These are phyloP conservation scores for Rana temporaria DNA, from an alignment of 2,113 vertebrate species.

Conservation along the genomic window DNA sequence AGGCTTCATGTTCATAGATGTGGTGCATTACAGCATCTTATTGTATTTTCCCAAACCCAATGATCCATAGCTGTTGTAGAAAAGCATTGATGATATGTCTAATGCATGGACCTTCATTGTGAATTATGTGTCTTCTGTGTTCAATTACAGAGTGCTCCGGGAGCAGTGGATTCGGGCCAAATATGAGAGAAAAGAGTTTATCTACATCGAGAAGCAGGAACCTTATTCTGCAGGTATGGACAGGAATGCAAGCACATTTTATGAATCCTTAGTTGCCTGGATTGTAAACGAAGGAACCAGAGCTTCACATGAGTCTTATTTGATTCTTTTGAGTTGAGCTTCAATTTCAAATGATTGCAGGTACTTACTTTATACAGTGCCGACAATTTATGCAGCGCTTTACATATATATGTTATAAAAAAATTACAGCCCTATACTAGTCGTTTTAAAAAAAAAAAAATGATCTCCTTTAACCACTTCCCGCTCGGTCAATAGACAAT, in stretches of 20 bases:
- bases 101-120: background rate
- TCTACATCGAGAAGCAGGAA: conserved; percentile 90
- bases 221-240: conserved; percentile 92
- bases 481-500: too few species aligned
- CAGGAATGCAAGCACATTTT: background rate
- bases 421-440: too few species aligned
- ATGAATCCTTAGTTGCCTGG: background rate
- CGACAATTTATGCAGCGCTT: too few species aligned
- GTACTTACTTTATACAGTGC: too few species aligned
- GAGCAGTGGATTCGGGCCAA: conserved; percentile 97
- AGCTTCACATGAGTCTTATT: background rate
- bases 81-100: background rate
- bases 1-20: background rate
- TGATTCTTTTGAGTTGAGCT: background rate
- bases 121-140: conserved; percentile 47
- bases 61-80: background rate
- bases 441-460: too few species aligned
- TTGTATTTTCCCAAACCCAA: conserved; percentile 6
- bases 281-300: conserved; percentile 2
- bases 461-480: too few species aligned
- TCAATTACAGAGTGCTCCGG: conserved; percentile 82
- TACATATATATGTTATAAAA: too few species aligned
- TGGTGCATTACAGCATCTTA: background rate
- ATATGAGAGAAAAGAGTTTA: conserved; percentile 93
- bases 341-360: too few species aligned